These are phyloP conservation scores for Sanderia malayensis DNA, from an alignment of 30 jellyfish, hydroid and myxozoan species.

Conservation along the genomic window DNA sequence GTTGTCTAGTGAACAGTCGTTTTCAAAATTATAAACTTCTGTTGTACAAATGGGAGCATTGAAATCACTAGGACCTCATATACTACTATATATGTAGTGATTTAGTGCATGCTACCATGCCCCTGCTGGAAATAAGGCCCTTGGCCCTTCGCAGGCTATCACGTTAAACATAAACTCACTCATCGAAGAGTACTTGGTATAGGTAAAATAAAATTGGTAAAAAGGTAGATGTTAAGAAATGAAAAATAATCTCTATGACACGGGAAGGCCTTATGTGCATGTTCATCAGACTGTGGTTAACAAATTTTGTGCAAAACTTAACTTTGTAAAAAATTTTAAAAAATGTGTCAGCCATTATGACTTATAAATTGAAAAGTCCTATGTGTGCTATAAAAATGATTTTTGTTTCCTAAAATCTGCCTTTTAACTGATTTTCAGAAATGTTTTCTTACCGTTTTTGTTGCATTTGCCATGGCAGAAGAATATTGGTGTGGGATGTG, in stretches of 20 bases:
- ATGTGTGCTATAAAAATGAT: slow-evolving; percentile 1
- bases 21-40: background rate
- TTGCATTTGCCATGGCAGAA: background rate
- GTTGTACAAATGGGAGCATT: slow-evolving; percentile 2
- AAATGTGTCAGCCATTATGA: background rate
- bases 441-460: background rate
- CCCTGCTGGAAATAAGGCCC: slow-evolving; percentile 5
- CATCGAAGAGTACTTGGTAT: background rate
- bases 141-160: slow-evolving; percentile 3
- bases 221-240: background rate
- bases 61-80: background rate
- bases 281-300: background rate
- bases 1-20: background rate
- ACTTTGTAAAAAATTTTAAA: background rate
- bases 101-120: background rate
- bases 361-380: background rate
- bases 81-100: background rate
- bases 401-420: slow-evolving; percentile 1
- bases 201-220: background rate
- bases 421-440: slow-evolving; percentile 1
- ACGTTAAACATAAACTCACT: slow-evolving; percentile 1
- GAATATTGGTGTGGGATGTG: slow-evolving; percentile 1
- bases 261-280: slow-evolving; percentile 1
- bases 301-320: background rate
- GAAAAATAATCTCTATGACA: background rate